These are phyloP conservation scores for Mizuhopecten yessoensis DNA, from an alignment of 1,140 invertebrate genomes.

Conservation along the genomic window DNA sequence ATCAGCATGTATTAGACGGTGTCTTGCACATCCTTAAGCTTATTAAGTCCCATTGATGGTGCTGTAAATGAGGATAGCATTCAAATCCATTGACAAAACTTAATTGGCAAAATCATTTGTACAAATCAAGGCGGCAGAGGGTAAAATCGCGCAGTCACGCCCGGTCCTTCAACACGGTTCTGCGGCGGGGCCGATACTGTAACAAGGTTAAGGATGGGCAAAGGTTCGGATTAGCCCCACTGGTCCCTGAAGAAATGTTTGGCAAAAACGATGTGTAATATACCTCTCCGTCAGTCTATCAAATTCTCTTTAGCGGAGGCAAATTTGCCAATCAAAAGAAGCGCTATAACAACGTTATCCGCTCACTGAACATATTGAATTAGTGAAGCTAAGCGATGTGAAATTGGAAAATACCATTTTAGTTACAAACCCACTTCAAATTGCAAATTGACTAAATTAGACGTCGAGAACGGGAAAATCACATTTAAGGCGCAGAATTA, in stretches of 20 bases:
- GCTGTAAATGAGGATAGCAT: conserved; percentile 52
- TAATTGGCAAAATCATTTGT: conserved; percentile 62
- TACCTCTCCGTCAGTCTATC: conserved; percentile 52
- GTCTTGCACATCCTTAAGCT: conserved; percentile 52
- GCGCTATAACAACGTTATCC: conserved; percentile 59
- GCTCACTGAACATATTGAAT: conserved; percentile 63
- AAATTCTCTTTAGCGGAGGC: conserved; percentile 58
- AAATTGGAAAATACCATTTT: conserved; percentile 68
- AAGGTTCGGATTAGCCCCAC: conserved; percentile 49
- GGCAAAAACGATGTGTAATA: conserved; percentile 52
- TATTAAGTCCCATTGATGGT: conserved; percentile 54
- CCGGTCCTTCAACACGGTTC: conserved; percentile 51
- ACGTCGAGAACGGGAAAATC: conserved; percentile 61
- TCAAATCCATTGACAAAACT: conserved; percentile 54
- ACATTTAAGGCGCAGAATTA: conserved; percentile 60
- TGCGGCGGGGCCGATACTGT: conserved; percentile 47
- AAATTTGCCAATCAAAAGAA: conserved; percentile 58
- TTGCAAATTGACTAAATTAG: conserved; percentile 67
- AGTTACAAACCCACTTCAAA: conserved; percentile 65
- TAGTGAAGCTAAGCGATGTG: conserved; percentile 62
- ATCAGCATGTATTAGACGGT: conserved; percentile 61
- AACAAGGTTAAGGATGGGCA: conserved; percentile 51
- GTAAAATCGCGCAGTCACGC: conserved; percentile 60
- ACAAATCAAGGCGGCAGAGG: conserved; percentile 52
- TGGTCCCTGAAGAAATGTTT: conserved; percentile 50